These are phyloP conservation scores for Anthophora plumipes DNA, from an alignment of 2,888 invertebrate genomes.

Conservation along the genomic window DNA sequence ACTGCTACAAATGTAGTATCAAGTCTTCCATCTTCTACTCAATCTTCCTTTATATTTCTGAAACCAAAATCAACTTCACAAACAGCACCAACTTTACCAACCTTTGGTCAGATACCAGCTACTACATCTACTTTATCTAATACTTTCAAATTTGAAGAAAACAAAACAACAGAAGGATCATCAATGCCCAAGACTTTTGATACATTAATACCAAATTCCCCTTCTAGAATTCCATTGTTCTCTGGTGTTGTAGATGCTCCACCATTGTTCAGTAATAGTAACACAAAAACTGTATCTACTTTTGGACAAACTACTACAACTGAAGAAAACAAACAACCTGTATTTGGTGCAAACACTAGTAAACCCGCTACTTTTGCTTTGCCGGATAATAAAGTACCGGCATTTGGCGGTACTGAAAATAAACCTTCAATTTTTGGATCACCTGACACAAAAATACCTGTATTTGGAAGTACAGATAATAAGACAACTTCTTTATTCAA, in stretches of 20 bases:
- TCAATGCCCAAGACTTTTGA: slow-evolving; percentile 46
- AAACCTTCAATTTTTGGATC: slow-evolving; percentile 69
- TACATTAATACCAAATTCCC: slow-evolving; percentile 26
- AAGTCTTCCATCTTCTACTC: slow-evolving; percentile 68
- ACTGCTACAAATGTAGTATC: slow-evolving; percentile 42
- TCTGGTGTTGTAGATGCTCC: slow-evolving; percentile 54
- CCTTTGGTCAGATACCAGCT: slow-evolving; percentile 60
- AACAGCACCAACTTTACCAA: slow-evolving; percentile 42
- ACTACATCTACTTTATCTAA: slow-evolving; percentile 40
- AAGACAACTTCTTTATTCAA: slow-evolving; percentile 68
- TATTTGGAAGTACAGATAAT: slow-evolving; percentile 59
- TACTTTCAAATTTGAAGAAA: slow-evolving; percentile 66
- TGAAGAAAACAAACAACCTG: slow-evolving; percentile 67
- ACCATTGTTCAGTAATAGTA: slow-evolving; percentile 65
- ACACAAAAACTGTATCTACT: slow-evolving; percentile 52
- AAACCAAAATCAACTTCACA: slow-evolving; percentile 57
- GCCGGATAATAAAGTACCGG: slow-evolving; percentile 66
- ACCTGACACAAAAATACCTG: slow-evolving; percentile 52
- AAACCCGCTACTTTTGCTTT: slow-evolving; percentile 68
- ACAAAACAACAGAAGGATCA: slow-evolving; percentile 43
- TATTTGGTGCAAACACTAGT: slow-evolving; percentile 67
- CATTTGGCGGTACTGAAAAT: slow-evolving; percentile 68
- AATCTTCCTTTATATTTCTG: slow-evolving; percentile 66
- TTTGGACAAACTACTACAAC: slow-evolving; percentile 59
- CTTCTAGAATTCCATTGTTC: slow-evolving; percentile 51